These are phyloP conservation scores for Oreochromis grahami DNA, from an alignment of 2,797 vertebrate species.

Conservation along the genomic window DNA sequence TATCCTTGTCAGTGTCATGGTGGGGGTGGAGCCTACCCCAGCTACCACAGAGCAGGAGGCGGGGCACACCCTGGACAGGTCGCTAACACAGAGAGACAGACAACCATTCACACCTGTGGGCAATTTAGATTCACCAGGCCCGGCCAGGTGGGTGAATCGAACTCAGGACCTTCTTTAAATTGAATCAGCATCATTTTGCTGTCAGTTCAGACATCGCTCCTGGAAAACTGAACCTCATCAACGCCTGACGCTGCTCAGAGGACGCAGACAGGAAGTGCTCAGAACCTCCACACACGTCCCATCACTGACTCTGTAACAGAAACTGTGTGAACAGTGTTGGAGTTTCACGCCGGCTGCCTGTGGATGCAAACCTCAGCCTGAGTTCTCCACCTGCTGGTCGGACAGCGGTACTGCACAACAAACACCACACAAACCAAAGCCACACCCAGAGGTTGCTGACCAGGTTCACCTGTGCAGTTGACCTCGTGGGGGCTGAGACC, in stretches of 20 bases:
- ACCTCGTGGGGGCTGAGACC: not conserved
- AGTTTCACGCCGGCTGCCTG: not conserved
- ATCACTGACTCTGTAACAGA: not conserved
- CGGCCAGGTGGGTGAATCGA: rapidly evolving
- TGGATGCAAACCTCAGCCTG: not conserved
- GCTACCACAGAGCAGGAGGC: not conserved
- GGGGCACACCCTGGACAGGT: not conserved
- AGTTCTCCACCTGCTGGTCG: not conserved
- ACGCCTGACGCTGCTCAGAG: not conserved
- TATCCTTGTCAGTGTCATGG: not conserved
- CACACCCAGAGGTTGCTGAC: not conserved
- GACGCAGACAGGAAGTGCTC: not conserved
- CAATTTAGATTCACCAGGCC: not conserved
- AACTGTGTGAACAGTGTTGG: not conserved
- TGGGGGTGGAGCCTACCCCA: not conserved
- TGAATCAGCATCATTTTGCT: not conserved
- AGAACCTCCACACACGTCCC: not conserved
- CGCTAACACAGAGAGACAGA: not conserved
- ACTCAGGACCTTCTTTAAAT: not conserved
- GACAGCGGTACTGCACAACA: rapidly evolving
- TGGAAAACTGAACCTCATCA: not conserved
- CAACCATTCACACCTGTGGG: not conserved
- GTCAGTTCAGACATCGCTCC: not conserved
- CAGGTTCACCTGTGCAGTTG: rapidly evolving
- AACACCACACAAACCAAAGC: not conserved